phyloP scores from a whole-genome alignment of 2,888 invertebrate species.

The Pheosia tremula region DNA sequence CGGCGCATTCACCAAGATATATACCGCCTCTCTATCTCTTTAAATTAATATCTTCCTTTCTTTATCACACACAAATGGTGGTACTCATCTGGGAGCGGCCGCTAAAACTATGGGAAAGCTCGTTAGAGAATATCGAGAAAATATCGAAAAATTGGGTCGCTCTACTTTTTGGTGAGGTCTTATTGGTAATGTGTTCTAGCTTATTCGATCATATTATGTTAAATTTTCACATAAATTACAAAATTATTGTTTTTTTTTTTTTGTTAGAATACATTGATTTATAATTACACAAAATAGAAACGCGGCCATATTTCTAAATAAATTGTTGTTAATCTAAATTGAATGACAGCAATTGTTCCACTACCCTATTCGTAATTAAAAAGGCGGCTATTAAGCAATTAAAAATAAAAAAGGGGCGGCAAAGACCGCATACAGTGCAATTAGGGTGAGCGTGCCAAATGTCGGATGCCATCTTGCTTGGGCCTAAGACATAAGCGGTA shows the following conservation, averaged over 20 bases:
- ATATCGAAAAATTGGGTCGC: too few species aligned
- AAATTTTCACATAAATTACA: too few species aligned
- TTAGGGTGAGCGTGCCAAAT: constrained; percentile 72
- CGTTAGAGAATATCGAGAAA: too few species aligned
- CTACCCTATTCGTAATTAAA: constrained; percentile 42
- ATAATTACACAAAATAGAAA: too few species aligned
- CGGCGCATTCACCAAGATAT: constrained; percentile 39
- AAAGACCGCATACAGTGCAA: constrained; percentile 69
- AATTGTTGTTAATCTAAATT: constrained; percentile 22
- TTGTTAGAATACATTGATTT: too few species aligned
- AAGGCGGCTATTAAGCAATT: constrained; percentile 57
- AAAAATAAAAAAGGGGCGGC: constrained; percentile 54
- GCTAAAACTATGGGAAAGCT: too few species aligned
- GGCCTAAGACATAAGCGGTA: constrained; percentile 33
- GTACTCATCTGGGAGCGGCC: too few species aligned
- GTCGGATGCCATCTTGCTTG: constrained; percentile 44
- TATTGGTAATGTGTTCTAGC: too few species aligned
- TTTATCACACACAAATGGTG: not conserved
- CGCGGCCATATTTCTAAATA: not conserved
- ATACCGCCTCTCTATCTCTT: not conserved
- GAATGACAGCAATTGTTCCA: constrained; percentile 48
- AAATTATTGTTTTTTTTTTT: too few species aligned
- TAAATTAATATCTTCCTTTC: not conserved
- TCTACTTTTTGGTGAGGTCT: too few species aligned
- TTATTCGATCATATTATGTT: too few species aligned